Conservation (phyloP, 1,140 invertebrate species). For the Diuraphis noxia region DNA sequence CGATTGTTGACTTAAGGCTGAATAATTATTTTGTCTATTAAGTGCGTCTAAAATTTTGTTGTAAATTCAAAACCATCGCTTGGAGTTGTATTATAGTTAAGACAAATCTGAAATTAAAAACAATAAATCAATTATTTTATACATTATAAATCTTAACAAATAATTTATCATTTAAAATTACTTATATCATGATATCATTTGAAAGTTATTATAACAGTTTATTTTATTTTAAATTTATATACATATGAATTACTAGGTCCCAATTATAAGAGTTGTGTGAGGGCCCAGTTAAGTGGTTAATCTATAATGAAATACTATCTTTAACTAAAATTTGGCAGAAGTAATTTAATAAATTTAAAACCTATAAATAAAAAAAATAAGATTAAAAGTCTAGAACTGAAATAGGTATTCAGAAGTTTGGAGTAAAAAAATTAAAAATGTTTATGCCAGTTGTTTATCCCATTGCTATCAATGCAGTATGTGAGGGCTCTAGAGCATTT, state of each 20-base stretch:
- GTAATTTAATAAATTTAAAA: neutral
- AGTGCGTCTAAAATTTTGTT: slow-evolving; percentile 52
- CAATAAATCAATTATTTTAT: neutral
- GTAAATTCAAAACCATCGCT: slow-evolving; percentile 48
- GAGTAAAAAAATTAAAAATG: neutral
- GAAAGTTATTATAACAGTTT: no score
- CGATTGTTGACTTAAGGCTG: slow-evolving; percentile 54
- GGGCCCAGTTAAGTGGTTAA: no score
- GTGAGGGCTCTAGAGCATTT: no score
- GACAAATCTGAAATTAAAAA: slow-evolving; percentile 49
- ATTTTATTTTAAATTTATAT: no score
- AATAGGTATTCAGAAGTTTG: neutral
- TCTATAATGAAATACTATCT: no score
- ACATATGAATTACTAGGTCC: no score
- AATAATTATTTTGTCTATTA: slow-evolving; percentile 51
- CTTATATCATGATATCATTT: no score
- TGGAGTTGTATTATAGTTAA: slow-evolving; percentile 26
- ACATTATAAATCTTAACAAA: neutral
- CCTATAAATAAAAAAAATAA: neutral
- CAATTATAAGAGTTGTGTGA: no score
- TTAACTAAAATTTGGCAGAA: neutral
- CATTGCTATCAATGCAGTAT: no score
- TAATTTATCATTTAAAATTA: no score
- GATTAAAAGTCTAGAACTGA: no score
- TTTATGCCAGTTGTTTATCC: neutral